Conservation (phyloP, 2,888 invertebrate genomes). For the Sarcophaga carnaria region DNA sequence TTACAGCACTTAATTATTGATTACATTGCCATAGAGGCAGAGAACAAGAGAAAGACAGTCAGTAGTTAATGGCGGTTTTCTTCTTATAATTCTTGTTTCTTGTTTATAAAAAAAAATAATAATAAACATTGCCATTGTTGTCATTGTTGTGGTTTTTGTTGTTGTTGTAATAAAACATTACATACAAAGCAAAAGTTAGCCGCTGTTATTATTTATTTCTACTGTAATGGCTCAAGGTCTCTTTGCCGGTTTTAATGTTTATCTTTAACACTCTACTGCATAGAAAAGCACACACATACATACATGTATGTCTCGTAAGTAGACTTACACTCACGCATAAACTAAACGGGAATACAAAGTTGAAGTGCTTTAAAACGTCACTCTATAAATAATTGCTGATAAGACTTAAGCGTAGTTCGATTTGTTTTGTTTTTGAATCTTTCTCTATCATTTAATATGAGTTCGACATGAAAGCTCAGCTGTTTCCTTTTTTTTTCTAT, state of each 20-base stretch:
- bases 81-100: background rate
- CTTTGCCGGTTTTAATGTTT: conserved; percentile 43
- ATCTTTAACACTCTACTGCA: conserved; percentile 3
- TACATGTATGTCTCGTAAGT: no score
- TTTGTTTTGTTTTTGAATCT: background rate
- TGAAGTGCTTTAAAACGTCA: no score
- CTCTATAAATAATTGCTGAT: background rate
- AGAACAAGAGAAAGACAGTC: no score
- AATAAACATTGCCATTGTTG: no score
- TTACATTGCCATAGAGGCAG: conserved; percentile 17
- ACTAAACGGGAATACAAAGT: background rate
- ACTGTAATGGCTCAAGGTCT: conserved; percentile 39
- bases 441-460: conserved; percentile 13
- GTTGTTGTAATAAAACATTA: background rate
- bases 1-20: conserved; percentile 22
- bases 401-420: conserved; percentile 4
- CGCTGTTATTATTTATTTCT: background rate
- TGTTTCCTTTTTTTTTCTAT: conserved; percentile 19
- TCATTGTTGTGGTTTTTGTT: background rate
- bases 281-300: conserved; percentile 5
- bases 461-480: conserved; percentile 29
- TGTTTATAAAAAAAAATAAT: background rate
- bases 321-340: background rate
- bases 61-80: conserved; percentile 12
- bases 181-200: background rate